Base-by-base conservation (phyloP, 2,113 vertebrate species). In the Mobula hypostoma region DNA sequence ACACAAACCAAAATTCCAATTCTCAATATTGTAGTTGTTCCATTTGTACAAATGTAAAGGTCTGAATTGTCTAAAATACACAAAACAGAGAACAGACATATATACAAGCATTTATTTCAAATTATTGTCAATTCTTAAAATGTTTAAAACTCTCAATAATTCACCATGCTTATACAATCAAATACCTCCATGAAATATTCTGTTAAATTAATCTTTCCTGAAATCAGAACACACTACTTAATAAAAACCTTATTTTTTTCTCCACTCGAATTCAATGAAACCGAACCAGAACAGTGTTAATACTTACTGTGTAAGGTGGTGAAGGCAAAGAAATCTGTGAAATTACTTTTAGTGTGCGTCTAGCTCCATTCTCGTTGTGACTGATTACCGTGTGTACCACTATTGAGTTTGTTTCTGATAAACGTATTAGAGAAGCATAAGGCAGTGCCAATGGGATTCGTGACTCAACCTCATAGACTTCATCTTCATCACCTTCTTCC, bases 221-320 rank as follows among this genome's bases (percentile, higher is more conserved):
- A 66, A 90, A 0, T 15, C n/a, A n/a, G 19, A 68, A 66, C 85
- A 79, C 68, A 82, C 36, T 79, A 14, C n/a, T 79, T 79, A 36
- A 5, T 24, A 93, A 48, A 48, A 48, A 48, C 48, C 48, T 48
- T 48, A 48, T 48, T 14, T 24, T 40, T 93, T 93, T 48, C 11
- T 48, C 68, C 27, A 11, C 11, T 72, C 56, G 3, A 74, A 48
- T 8, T 24, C 21, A 40, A 56, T 1, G 1, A 72, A 24, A 70
- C 29, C 56, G 1, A 48, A 68, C n/a, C 32, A 94, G n/a, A 58
- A 92, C 36, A 24, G 94, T 94, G 6, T 40, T 77, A 27, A 95
- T 97, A 99, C 99, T 99, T 98, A 99, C 99, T 95, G 98, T 98
- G 94, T 99, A 99, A 8, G 99, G 99, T 94, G 99, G 98, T 68